Evolutionary conservation across 2,888 invertebrate species (phyloP).

Genomic region (Dichetophora obliterata): DNA sequence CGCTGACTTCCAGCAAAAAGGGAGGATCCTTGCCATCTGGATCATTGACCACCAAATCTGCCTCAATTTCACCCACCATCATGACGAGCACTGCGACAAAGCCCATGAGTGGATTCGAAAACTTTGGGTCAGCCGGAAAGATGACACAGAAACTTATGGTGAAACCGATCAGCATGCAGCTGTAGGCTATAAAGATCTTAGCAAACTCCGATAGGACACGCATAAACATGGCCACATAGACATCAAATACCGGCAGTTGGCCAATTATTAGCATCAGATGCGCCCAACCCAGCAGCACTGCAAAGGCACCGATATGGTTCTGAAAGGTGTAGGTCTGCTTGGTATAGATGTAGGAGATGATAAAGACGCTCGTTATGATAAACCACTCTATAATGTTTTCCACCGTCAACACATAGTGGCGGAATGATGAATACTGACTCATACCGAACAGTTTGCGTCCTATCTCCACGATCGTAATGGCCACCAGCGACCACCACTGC

Average conservation of each 20-base stretch:
- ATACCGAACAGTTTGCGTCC: slow-evolving; percentile 85
- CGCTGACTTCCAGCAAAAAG: slow-evolving; percentile 82
- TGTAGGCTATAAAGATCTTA: slow-evolving; percentile 85
- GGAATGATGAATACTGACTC: slow-evolving; percentile 83
- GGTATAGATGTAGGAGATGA: slow-evolving; percentile 85
- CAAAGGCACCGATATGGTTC: slow-evolving; percentile 88
- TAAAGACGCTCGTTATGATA: slow-evolving; percentile 85
- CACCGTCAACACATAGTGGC: slow-evolving; percentile 84
- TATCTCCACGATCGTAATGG: slow-evolving; percentile 84
- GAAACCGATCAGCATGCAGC: slow-evolving; percentile 86
- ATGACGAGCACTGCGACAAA: slow-evolving; percentile 87
- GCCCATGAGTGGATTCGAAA: slow-evolving; percentile 87
- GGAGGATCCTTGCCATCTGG: slow-evolving; percentile 82
- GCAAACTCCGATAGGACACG: slow-evolving; percentile 89
- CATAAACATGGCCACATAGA: slow-evolving; percentile 92
- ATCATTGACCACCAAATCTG: slow-evolving; percentile 81
- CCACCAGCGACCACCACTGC: slow-evolving; percentile 86
- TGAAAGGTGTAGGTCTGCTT: slow-evolving; percentile 85
- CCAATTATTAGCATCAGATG: slow-evolving; percentile 92
- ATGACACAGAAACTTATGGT: slow-evolving; percentile 91
- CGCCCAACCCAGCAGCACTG: slow-evolving; percentile 88
- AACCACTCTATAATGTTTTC: slow-evolving; percentile 92
- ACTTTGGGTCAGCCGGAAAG: slow-evolving; percentile 85
- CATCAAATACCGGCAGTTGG: slow-evolving; percentile 87
- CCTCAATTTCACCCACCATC: slow-evolving; percentile 89